Conservation (phyloP, 2,113 vertebrate species). For the Alectura lathami region DNA sequence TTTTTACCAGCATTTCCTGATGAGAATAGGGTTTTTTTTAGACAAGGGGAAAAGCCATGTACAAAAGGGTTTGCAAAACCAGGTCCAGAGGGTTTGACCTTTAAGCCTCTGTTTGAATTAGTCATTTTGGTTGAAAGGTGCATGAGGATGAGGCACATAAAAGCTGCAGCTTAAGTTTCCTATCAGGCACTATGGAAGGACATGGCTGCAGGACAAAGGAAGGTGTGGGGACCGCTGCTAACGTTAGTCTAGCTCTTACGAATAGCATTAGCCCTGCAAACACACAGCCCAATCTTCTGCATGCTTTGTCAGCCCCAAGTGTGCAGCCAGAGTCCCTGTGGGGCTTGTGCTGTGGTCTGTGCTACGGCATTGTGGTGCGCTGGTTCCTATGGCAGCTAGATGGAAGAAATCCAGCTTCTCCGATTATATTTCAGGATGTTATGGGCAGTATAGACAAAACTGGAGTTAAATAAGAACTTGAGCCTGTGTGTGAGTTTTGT, state of each 20-base stretch:
- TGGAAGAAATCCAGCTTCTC: background rate
- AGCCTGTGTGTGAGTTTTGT: background rate
- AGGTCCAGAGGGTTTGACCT: background rate
- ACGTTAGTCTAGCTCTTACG: background rate
- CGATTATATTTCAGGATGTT: background rate
- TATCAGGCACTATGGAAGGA: background rate
- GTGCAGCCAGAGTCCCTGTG: background rate
- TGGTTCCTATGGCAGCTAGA: slow-evolving; percentile 45
- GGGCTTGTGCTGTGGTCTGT: background rate
- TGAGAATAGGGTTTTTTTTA: background rate
- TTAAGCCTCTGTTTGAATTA: background rate
- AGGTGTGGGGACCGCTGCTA: background rate
- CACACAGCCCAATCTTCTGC: background rate
- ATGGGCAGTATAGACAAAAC: background rate
- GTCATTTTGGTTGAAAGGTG: background rate
- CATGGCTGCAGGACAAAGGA: background rate
- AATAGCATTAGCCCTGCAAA: background rate
- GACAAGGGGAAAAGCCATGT: background rate
- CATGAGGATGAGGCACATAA: background rate
- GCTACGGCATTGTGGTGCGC: background rate
- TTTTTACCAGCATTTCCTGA: slow-evolving; percentile 54
- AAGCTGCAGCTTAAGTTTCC: background rate
- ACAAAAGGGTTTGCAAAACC: slow-evolving; percentile 1
- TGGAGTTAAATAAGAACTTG: background rate
- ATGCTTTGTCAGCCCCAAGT: background rate